A percentile compares a stretch with the other conserved stretches of the same genome.
Evolutionary conservation across 2,888 invertebrate genomes (phyloP).

Genomic region (Apotomis betuletana): DNA sequence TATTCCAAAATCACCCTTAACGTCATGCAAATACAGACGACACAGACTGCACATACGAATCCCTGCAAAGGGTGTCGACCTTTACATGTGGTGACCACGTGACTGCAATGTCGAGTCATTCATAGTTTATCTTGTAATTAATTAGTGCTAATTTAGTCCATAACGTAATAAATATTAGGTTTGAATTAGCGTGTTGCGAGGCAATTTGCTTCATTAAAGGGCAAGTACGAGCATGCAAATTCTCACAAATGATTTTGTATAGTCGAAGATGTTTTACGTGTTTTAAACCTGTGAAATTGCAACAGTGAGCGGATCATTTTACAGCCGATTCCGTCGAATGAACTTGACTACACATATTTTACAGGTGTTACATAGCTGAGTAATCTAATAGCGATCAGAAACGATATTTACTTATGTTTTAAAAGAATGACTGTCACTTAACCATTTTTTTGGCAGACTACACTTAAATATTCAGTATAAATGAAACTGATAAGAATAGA

Average conservation of each 20-base stretch:
- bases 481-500: no score
- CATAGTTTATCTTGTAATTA: slow-evolving; percentile 37
- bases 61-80: slow-evolving; percentile 62
- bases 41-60: slow-evolving; percentile 30
- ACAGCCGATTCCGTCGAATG: no score
- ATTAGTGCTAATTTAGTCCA: slow-evolving; percentile 11
- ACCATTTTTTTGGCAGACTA: no score
- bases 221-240: slow-evolving; percentile 27
- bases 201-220: slow-evolving; percentile 20
- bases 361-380: no score
- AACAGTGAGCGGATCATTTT: not conserved
- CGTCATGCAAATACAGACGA: slow-evolving; percentile 16
- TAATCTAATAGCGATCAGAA: no score
- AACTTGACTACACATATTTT: no score
- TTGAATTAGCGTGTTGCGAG: not conserved
- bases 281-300: slow-evolving; percentile 14
- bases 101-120: slow-evolving; percentile 46
- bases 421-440: no score
- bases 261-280: slow-evolving; percentile 6
- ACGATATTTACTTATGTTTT: no score
- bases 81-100: slow-evolving; percentile 61
- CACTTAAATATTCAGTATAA: no score
- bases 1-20: slow-evolving; percentile 23
- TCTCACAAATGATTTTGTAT: slow-evolving; percentile 16
- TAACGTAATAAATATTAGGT: not conserved